Evolutionary conservation across 30 jellyfish, hydroid and myxozoan species (phyloP), one percentile per base, ranked within the genome.

Genomic region (Haliclystus octoradiatus): DNA sequence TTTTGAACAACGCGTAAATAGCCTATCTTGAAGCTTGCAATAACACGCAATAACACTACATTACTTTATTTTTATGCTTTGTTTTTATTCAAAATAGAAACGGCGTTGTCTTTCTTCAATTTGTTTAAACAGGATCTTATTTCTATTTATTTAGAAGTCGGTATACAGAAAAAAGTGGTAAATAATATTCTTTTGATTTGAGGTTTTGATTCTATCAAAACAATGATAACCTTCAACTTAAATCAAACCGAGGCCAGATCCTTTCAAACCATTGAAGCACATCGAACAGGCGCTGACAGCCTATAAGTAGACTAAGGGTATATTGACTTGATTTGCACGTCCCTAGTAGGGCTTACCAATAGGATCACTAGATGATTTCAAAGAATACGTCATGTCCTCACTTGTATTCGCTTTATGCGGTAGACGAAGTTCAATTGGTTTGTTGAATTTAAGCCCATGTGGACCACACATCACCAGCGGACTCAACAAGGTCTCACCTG

Each of bases 401-500:
- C 70, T 75, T 61, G 86, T 80, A 68, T 86, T 92, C n/a, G 92
- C 97, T 50, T 88, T 88, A 72, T 80, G 95, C 0, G 97, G 97
- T 30, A 88, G 66, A 3, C 97, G 79, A 33, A 88, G 78, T 47
- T 88, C 97, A 63, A 88, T 88, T 25, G 97, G 97, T 64, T 82
- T 88, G 71, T 70, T 68, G 85, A 88, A 88, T 52, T 74, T 81
- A 75, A 88, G 63, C n/a, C 97, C 97, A 66, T 88, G 95, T 13
- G 97, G 97, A 9, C 97, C 97, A 66, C 97, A 88, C 94, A 88
- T 82, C 3, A 88, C 97, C 75, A 85, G 61, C 23, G 96, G 96
- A 66, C 96, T 85, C 3, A 85, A 85, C 27, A 85, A 69, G 19
- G 96, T 85, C 49, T 85, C 96, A 62, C 96, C 96, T 81, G 63